phyloP scores from a whole-genome alignment of 2,888 invertebrate species.

The Tricholauxania praeusta region DNA sequence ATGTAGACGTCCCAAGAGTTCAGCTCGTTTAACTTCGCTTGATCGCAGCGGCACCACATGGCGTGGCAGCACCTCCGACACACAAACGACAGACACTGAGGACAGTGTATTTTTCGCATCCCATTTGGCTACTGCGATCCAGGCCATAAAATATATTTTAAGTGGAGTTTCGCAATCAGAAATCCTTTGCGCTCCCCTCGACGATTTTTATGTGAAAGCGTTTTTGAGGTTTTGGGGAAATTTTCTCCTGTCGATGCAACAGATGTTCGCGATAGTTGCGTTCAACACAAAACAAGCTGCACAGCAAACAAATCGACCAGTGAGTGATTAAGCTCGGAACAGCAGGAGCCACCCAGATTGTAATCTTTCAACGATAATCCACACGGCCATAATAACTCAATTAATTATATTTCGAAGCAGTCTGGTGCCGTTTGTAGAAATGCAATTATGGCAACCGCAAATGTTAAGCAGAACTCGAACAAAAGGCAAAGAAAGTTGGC shows the following conservation, averaged over 20 bases:
- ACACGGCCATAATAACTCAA: slow-evolving; percentile 38
- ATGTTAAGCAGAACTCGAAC: slow-evolving; percentile 11
- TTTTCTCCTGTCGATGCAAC: neutral
- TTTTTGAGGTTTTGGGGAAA: neutral
- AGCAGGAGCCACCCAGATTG: slow-evolving; percentile 49
- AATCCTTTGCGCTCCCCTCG: too few relatives aligned
- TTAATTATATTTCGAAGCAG: neutral
- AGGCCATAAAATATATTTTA: neutral
- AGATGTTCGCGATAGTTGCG: neutral
- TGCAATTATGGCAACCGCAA: neutral
- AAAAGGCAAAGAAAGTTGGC: neutral
- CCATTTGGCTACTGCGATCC: slow-evolving; percentile 7
- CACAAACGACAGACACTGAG: neutral
- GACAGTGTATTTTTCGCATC: neutral
- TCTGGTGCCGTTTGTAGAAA: neutral
- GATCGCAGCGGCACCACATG: slow-evolving; percentile 6
- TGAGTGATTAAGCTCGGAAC: slow-evolving; percentile 12
- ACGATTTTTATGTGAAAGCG: slow-evolving; percentile 11
- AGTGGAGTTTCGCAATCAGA: neutral
- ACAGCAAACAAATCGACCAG: neutral
- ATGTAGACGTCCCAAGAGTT: neutral
- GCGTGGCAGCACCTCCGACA: neutral
- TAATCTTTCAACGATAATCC: slow-evolving; percentile 45
- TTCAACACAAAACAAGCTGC: too few relatives aligned
- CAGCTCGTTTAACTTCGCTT: neutral